phyloP scores from a whole-genome alignment of 2,888 invertebrate genomes.

The Oxycera nigricornis region DNA sequence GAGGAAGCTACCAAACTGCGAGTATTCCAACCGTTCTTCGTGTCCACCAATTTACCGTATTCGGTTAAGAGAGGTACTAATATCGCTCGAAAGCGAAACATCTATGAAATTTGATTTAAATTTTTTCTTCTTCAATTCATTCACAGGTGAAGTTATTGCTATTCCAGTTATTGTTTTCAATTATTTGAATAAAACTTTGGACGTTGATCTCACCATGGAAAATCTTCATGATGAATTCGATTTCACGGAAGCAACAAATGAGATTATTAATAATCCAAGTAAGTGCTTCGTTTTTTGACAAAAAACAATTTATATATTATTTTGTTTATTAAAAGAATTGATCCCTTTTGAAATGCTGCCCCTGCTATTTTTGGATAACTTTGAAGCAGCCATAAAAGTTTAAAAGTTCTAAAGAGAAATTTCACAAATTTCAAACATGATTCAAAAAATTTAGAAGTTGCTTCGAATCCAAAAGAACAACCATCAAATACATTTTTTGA shows the following conservation, averaged over 20 bases:
- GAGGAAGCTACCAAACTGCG: conserved; percentile 71
- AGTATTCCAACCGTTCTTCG: conserved; percentile 84
- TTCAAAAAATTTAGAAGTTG: too few relatives aligned
- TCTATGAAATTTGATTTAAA: background rate
- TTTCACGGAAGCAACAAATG: conserved; percentile 81
- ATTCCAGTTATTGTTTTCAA: conserved; percentile 89
- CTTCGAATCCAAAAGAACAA: too few relatives aligned
- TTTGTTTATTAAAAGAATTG: too few relatives aligned
- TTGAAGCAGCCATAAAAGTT: too few relatives aligned
- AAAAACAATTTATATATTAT: too few relatives aligned
- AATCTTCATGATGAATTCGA: conserved; percentile 81
- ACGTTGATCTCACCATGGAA: conserved; percentile 83
- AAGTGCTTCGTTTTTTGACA: too few relatives aligned
- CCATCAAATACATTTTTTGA: too few relatives aligned
- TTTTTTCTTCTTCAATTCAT: background rate
- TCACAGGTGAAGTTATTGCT: conserved; percentile 82
- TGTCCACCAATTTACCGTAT: conserved; percentile 86
- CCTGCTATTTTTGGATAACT: too few relatives aligned
- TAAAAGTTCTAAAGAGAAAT: too few relatives aligned
- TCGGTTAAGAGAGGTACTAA: conserved; percentile 76
- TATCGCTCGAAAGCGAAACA: too few relatives aligned
- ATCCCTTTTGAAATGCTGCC: too few relatives aligned
- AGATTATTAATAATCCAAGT: conserved; percentile 75
- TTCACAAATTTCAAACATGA: too few relatives aligned
- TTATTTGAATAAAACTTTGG: conserved; percentile 78